Percentiles rank a stretch among this genome's conserved stretches.
Conservation (phyloP, 2,113 vertebrate genomes). For the Plectropomus leopardus region DNA sequence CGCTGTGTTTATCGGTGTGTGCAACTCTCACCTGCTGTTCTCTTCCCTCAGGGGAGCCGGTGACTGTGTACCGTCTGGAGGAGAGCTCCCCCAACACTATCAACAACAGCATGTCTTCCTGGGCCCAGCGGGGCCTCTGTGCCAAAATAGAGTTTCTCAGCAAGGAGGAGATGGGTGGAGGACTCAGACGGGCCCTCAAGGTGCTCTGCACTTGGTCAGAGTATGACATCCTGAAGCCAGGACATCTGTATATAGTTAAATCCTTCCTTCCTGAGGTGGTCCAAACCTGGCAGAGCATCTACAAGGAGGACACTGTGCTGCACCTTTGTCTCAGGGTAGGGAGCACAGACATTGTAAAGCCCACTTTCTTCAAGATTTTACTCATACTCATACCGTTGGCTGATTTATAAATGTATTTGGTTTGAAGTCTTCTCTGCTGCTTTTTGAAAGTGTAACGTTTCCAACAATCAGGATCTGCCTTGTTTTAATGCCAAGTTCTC, state of each 20-base stretch:
- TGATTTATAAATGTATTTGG: background rate
- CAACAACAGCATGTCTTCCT: constrained; percentile 99
- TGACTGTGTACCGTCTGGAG: constrained; percentile 97
- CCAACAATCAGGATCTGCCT: background rate
- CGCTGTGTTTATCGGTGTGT: background rate
- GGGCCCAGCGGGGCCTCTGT: constrained; percentile 96
- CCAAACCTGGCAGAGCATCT: constrained; percentile 97
- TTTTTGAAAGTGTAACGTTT: background rate
- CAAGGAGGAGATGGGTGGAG: constrained; percentile 99
- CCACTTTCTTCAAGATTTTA: background rate
- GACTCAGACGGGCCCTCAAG: constrained; percentile 95
- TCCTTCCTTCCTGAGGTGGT: constrained; percentile 98
- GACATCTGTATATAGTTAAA: constrained; percentile 98
- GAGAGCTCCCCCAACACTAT: constrained; percentile 97
- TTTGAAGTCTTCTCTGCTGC: background rate
- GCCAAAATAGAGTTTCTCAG: constrained; percentile 99
- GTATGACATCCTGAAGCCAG: constrained; percentile 95
- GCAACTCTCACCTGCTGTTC: background rate
- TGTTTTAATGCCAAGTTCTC: background rate
- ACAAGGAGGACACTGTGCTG: constrained; percentile 97
- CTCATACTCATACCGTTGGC: background rate
- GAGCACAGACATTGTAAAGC: background rate
- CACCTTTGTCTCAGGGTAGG: constrained; percentile 98
- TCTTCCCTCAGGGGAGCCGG: constrained; percentile 90
- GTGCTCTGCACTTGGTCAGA: constrained; percentile 98